phyloP scores from a whole-genome alignment of 1,140 invertebrate species.

The Platyura marginata region DNA sequence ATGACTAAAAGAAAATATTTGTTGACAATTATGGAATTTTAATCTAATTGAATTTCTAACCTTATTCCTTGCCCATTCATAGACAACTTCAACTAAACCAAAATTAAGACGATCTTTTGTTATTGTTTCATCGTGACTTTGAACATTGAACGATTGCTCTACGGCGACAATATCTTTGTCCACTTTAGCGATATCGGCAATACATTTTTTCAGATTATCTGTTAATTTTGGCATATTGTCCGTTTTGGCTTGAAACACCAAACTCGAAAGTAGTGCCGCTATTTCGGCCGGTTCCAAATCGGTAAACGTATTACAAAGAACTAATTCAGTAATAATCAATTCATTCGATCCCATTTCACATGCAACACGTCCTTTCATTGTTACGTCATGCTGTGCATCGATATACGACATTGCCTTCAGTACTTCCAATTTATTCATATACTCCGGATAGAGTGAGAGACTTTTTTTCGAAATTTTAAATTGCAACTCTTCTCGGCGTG shows the following conservation, averaged over 20 bases:
- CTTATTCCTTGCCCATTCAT: constrained; percentile 86
- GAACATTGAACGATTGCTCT: constrained; percentile 14
- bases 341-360: constrained; percentile 92
- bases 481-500: constrained; percentile 49
- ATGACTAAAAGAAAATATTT: constrained; percentile 40
- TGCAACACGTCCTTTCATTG: constrained; percentile 83
- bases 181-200: constrained; percentile 23
- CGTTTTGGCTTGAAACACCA: constrained; percentile 78
- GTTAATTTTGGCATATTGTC: constrained; percentile 33
- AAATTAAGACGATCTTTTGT: constrained; percentile 61
- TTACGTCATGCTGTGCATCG: constrained; percentile 40
- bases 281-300: constrained; percentile 77
- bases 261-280: constrained; percentile 73
- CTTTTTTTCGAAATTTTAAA: constrained; percentile 67
- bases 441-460: constrained; percentile 74
- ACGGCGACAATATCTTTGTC: constrained; percentile 17
- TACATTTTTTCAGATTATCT: constrained; percentile 28
- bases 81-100: constrained; percentile 80
- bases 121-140: constrained; percentile 13
- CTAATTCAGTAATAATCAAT: constrained; percentile 85
- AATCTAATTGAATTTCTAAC: constrained; percentile 24
- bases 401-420: constrained; percentile 58
- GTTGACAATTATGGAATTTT: background rate
- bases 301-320: constrained; percentile 83
- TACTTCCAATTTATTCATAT: constrained; percentile 66